Conservation (phyloP, 1,140 invertebrate genomes). For the Zaprionus camerounensis region DNA sequence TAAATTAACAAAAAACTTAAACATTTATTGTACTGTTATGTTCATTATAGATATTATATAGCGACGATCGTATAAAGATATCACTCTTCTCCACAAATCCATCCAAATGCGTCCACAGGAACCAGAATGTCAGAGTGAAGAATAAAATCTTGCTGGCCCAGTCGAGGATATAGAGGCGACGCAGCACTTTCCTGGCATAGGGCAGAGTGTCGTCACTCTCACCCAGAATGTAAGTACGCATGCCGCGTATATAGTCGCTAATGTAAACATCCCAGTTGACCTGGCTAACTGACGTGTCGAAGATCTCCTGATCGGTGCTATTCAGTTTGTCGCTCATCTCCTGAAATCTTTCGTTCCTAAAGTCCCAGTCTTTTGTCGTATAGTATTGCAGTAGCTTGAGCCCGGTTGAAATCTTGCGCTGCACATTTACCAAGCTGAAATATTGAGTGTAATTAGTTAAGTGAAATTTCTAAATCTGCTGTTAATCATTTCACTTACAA, state of each 20-base stretch:
- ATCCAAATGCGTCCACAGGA: constrained; percentile 83
- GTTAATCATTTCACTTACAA: constrained; percentile 87
- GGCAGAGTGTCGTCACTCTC: constrained; percentile 92
- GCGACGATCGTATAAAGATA: constrained; percentile 64
- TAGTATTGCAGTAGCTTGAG: constrained; percentile 92
- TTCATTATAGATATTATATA: constrained; percentile 62
- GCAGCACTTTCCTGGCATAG: constrained; percentile 86
- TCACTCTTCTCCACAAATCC: constrained; percentile 69
- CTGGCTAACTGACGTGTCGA: constrained; percentile 86
- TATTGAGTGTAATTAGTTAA: not conserved
- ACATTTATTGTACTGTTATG: constrained; percentile 56
- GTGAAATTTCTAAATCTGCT: not conserved
- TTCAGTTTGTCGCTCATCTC: constrained; percentile 87
- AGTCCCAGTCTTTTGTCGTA: constrained; percentile 93
- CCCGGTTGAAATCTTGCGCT: constrained; percentile 87
- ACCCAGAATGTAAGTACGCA: constrained; percentile 90
- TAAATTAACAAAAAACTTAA: constrained; percentile 47
- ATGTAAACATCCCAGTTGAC: constrained; percentile 90
- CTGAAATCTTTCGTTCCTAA: constrained; percentile 89
- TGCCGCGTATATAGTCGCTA: constrained; percentile 89
- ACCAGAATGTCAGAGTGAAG: constrained; percentile 80
- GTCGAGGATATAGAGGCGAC: constrained; percentile 86
- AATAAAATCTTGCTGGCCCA: constrained; percentile 79
- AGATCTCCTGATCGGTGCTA: constrained; percentile 86
- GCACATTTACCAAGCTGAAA: constrained; percentile 88